Evolutionary conservation across 2,797 vertebrate species (phyloP).

Genomic region (Periophthalmus magnuspinnatus): DNA sequence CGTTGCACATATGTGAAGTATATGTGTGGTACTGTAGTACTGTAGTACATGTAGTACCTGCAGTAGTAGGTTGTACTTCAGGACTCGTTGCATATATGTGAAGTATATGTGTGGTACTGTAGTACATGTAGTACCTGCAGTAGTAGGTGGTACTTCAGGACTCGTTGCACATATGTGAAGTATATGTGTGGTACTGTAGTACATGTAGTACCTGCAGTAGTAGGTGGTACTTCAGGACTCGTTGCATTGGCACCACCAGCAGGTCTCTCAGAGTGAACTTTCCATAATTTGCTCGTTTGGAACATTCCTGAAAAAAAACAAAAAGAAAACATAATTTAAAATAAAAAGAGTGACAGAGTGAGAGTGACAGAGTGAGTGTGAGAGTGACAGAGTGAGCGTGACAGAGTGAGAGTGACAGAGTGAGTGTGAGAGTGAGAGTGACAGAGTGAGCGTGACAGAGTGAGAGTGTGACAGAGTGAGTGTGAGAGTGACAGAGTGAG

Average conservation of each 20-base stretch:
- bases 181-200: no score
- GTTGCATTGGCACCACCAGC: constrained; percentile 96
- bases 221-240: constrained; percentile 94
- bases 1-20: constrained; percentile 84
- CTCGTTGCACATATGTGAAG: constrained; percentile 87
- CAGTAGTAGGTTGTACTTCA: constrained; percentile 94
- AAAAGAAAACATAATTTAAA: neutral
- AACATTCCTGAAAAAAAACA: constrained; percentile 87
- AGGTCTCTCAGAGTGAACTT: constrained; percentile 95
- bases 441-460: no score
- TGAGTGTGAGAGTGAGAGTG: no score
- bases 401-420: no score
- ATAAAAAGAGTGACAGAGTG: no score
- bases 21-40: no score
- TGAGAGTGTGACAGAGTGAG: no score
- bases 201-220: constrained; percentile 85
- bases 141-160: constrained; percentile 94
- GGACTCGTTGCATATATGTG: constrained; percentile 89
- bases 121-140: constrained; percentile 82
- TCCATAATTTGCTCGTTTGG: constrained; percentile 95
- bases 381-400: no score
- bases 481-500: no score
- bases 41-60: constrained; percentile 76
- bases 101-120: no score
- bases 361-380: no score